Base-by-base conservation (phyloP, 2,113 vertebrate species). In the Strix uralensis region DNA sequence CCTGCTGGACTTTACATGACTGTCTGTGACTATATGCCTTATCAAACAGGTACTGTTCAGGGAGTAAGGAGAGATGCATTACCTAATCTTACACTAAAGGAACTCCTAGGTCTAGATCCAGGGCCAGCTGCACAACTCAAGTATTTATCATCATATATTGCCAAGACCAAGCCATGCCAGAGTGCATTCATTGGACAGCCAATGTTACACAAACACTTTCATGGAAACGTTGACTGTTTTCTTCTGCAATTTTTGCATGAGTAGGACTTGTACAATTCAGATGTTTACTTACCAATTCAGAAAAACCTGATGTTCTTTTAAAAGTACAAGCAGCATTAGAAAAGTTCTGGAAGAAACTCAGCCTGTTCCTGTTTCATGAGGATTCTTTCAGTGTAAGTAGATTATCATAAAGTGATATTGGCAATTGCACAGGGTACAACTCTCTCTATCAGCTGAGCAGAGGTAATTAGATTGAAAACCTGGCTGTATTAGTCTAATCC, bases 401-500 rank as follows among this genome's bases (percentile, higher is more conserved):
- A 94, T 97, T 94, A 95, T 69, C 46, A 91, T 92, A 63, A 94
- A 92, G 49, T 49, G 63, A 84, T 86, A 86, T 54, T 92, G 94
- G 38, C 83, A 88, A 81, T 95, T 92, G 88, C 78, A 84, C 25
- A 66, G 79, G 93, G 73, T 93, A 88, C 79, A 86, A 81, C 81
- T 86, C 74, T 81, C 55, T 78, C 78, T 91, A 90, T 95, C 94
- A 84, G 91, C 58, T 94, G 21, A 81, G 65, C 38, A 94, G 91
- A 70, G 12, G 4, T 93, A 94, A 97, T 96, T 96, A 84, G 91
- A 94, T 96, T 88, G 88, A 86, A 96, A 97, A 95, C 54, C 70
- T 94, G 69, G 58, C 49, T 94, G 84, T 91, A 92, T 92, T 92
- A 96, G 91, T 92, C 89, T 95, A 96, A 97, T 97, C 72, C 90